A percentile compares a stretch with the other conserved stretches of the same genome.
These are phyloP conservation scores for Augochlorella aurata DNA, from an alignment of 2,888 invertebrate species.

Conservation along the genomic window DNA sequence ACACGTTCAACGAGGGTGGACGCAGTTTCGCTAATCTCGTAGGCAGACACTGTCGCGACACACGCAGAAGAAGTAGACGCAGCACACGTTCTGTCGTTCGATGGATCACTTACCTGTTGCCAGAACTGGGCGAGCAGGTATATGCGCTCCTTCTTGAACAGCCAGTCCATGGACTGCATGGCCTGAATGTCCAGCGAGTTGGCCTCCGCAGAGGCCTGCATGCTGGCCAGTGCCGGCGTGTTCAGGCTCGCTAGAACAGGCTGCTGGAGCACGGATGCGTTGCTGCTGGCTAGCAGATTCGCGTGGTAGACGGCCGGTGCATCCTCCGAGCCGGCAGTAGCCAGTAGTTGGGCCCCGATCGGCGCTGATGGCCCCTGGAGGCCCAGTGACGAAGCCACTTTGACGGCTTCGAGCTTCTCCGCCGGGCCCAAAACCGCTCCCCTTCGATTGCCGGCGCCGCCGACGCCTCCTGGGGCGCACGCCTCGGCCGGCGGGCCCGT, in stretches of 20 bases:
- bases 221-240: slow-evolving; percentile 84
- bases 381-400: slow-evolving; percentile 82
- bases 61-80: neutral
- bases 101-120: slow-evolving; percentile 91
- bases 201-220: slow-evolving; percentile 88
- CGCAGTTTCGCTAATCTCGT: slow-evolving; percentile 9
- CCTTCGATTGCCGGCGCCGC: slow-evolving; percentile 63
- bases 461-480: slow-evolving; percentile 67
- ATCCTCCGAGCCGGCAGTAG: slow-evolving; percentile 77
- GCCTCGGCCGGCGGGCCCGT: slow-evolving; percentile 65
- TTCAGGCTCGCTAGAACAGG: slow-evolving; percentile 77
- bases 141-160: slow-evolving; percentile 97
- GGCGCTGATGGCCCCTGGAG: slow-evolving; percentile 82
- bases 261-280: slow-evolving; percentile 79
- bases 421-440: slow-evolving; percentile 76
- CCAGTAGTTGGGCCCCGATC: slow-evolving; percentile 81
- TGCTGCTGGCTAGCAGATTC: slow-evolving; percentile 80
- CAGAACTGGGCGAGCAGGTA: slow-evolving; percentile 97
- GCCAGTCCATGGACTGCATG: slow-evolving; percentile 98
- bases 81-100: slow-evolving; percentile 10
- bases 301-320: slow-evolving; percentile 79
- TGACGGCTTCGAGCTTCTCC: slow-evolving; percentile 81
- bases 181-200: slow-evolving; percentile 95
- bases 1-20: slow-evolving; percentile 27
- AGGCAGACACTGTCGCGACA: neutral